Conservation (phyloP, 1,140 invertebrate genomes). For the Drosophila murphyi region DNA sequence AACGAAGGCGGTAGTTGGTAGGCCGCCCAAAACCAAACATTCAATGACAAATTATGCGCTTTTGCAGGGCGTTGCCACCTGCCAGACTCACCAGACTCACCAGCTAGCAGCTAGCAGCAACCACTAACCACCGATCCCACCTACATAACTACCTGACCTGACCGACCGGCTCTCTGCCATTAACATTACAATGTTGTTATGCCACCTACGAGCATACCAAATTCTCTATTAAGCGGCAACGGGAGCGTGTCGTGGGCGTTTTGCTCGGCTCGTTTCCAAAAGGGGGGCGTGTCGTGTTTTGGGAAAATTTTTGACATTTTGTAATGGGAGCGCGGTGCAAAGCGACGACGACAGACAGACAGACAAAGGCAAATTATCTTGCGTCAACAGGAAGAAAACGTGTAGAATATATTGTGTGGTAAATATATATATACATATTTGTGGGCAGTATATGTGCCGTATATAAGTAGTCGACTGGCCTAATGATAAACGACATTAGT, state of each 20-base stretch:
- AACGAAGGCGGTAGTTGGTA: not conserved
- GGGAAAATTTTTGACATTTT: constrained; percentile 77
- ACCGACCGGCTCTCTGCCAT: constrained; percentile 21
- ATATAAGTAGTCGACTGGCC: constrained; percentile 50
- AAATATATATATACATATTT: constrained; percentile 22
- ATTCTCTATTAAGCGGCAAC: constrained; percentile 27
- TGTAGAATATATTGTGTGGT: constrained; percentile 47
- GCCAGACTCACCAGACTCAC: constrained; percentile 34
- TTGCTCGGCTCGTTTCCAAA: constrained; percentile 20
- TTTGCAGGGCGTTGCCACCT: constrained; percentile 58
- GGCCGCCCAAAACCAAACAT: constrained; percentile 65
- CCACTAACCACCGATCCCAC: constrained; percentile 40
- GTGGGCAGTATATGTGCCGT: constrained; percentile 8
- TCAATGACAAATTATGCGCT: constrained; percentile 81
- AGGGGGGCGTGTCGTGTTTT: constrained; percentile 49
- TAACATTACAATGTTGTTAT: constrained; percentile 56
- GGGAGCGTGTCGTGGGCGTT: constrained; percentile 64
- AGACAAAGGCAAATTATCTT: constrained; percentile 72
- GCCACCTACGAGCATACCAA: constrained; percentile 66
- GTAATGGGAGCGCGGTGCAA: constrained; percentile 55
- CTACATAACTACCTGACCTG: constrained; percentile 41
- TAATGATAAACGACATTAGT: constrained; percentile 82
- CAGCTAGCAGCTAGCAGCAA: constrained; percentile 39
- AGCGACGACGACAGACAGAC: constrained; percentile 17
- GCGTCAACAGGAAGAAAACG: constrained; percentile 77